These are phyloP conservation scores for Acleris sparsana DNA, from an alignment of 2,888 invertebrate genomes.

Conservation along the genomic window DNA sequence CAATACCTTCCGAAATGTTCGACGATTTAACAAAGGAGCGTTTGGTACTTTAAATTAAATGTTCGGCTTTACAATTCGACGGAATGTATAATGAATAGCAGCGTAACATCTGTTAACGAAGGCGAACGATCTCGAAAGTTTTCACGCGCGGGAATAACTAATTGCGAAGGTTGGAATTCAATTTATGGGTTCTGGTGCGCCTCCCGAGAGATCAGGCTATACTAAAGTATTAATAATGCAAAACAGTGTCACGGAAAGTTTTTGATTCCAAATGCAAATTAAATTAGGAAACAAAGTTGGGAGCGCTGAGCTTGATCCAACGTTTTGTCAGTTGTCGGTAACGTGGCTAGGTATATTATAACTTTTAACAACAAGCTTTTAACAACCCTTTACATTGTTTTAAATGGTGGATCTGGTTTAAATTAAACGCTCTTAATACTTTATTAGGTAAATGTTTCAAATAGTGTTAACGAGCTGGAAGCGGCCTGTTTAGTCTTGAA, in stretches of 20 bases:
- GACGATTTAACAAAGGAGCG: slow-evolving; percentile 77
- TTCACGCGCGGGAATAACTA: slow-evolving; percentile 84
- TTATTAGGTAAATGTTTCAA: slow-evolving; percentile 1
- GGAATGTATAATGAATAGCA: slow-evolving; percentile 84
- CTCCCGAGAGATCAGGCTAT: slow-evolving; percentile 79
- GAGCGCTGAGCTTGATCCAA: slow-evolving; percentile 67
- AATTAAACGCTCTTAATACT: neutral
- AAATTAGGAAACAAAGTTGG: slow-evolving; percentile 80
- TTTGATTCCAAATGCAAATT: slow-evolving; percentile 82
- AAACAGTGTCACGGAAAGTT: slow-evolving; percentile 84
- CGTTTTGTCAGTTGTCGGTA: slow-evolving; percentile 64
- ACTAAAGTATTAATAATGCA: slow-evolving; percentile 83
- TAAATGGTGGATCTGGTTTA: neutral
- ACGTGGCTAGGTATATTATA: slow-evolving; percentile 53
- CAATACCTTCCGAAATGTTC: slow-evolving; percentile 69
- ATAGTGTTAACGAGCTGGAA: slow-evolving; percentile 34
- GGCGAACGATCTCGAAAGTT: slow-evolving; percentile 84
- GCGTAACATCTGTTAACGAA: slow-evolving; percentile 84
- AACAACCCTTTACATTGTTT: slow-evolving; percentile 50
- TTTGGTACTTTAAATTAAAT: slow-evolving; percentile 82
- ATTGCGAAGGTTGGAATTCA: slow-evolving; percentile 84
- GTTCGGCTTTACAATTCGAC: slow-evolving; percentile 82
- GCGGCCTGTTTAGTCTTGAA: slow-evolving; percentile 45
- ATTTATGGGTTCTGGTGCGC: slow-evolving; percentile 82
- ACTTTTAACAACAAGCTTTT: slow-evolving; percentile 52